Evolutionary conservation across 2,113 vertebrate species (phyloP), one percentile per base, ranked within the genome.

Genomic region (Xenotilapia caudafasciata): DNA sequence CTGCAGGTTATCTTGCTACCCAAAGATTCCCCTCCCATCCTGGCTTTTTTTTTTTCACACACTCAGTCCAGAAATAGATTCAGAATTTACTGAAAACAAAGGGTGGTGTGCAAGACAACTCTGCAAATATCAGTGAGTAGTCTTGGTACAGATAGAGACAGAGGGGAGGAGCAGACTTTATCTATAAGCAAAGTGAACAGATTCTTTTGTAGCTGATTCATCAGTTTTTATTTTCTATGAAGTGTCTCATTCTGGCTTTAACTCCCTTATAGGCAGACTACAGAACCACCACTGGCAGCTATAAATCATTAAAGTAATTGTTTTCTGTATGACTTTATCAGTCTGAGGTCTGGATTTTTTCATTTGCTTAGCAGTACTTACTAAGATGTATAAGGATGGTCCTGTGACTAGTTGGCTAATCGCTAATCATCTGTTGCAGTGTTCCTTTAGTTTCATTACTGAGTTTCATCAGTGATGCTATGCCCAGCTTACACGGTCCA

Each of bases 51-150:
- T 62, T 42, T 35, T 86, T 65, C 86, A 82, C 84, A 42, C 82
- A 35, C 58, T 53, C 26, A 19, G 40, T 75, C 94, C 95, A 96
- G 91, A 89, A 94, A 95, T 95, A 96, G 93, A 92, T 80, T 65
- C 65, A 56, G 84, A 80, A 86, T 95, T 96, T 91, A 96, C 92
- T 93, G 94, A 93, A 94, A 95, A 95, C 93, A 95, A 83, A 90
- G 92, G 88, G 86, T 58, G 65, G 85, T 83, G 89, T 73, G 77
- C 90, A 82, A 65, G 51, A 75, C 84, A 65, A 65, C 80, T 92
- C 87, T 83, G 89, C 90, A 86, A 86, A 92, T 87, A 92, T 90
- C 73, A 90, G 80, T 35, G 82, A 88, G 84, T 77, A 70, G 79
- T 49, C 51, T 77, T 84, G 86, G 7, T 42, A 33, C 70, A 81